phyloP scores from a whole-genome alignment of 2,113 vertebrate genomes.

The Ptyas mucosa region DNA sequence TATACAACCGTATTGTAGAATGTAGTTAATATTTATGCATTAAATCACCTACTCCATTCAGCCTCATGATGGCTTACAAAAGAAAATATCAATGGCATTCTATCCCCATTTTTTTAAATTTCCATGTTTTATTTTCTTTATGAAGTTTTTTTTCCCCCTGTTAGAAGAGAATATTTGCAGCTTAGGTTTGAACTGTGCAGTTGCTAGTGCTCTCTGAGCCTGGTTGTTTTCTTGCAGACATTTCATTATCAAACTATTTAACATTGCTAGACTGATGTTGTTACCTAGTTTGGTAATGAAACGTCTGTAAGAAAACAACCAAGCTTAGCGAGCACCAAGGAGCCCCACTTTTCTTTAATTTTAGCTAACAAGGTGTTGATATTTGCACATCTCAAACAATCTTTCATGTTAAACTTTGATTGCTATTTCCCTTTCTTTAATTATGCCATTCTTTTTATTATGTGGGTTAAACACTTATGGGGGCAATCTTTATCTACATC shows the following conservation, averaged over 20 bases:
- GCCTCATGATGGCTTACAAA: neutral
- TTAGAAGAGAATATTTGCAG: too few relatives aligned
- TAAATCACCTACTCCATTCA: neutral
- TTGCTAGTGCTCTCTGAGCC: too few relatives aligned
- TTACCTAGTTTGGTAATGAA: too few relatives aligned
- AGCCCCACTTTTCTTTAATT: too few relatives aligned
- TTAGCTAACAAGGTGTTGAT: neutral
- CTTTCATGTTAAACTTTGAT: neutral
- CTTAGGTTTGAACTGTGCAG: too few relatives aligned
- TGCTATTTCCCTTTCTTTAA: neutral
- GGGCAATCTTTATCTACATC: neutral
- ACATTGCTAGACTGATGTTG: too few relatives aligned
- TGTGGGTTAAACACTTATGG: neutral
- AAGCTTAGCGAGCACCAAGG: too few relatives aligned
- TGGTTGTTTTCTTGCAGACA: too few relatives aligned
- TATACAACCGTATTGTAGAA: neutral
- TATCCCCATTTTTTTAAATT: neutral
- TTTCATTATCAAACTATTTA: too few relatives aligned
- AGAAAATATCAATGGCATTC: neutral
- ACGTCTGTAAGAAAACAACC: too few relatives aligned
- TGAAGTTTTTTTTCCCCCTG: too few relatives aligned
- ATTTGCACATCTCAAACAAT: neutral
- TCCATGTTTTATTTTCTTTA: neutral
- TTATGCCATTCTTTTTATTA: neutral
- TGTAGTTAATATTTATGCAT: neutral